Evolutionary conservation across 2,888 invertebrate genomes (phyloP), one percentile per base, ranked within the genome.

Genomic region (Drosophila pegasa): DNA sequence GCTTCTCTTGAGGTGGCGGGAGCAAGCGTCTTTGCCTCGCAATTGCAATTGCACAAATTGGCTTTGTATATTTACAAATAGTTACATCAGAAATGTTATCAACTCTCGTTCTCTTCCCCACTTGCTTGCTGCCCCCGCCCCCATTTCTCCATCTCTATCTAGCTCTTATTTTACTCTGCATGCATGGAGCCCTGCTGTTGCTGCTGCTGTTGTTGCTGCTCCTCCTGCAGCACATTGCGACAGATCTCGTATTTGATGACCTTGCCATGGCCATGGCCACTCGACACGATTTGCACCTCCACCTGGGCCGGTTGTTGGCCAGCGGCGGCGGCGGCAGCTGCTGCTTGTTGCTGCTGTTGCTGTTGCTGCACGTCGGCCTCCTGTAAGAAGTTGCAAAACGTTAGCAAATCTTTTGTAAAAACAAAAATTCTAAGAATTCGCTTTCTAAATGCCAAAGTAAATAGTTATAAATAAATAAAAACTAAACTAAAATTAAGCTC

Each of bases 231-330:
- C 85, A 87, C 88, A 60, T 78, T 86, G 41, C 83, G 87, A 25
- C 87, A 87, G 31, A 86, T 87, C 69, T 86, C 88, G 57, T 86
- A 86, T 50, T 86, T 86, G 38, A 86, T 86, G 18, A 92, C 92
- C 57, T 92, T 83, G 50, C 75, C 83, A 45, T 84, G 83, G 9
- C 83, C 87, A n/a, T 84, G 83, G 9, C 83, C 87, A n/a, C 87
- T 77, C 27, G 85, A 85, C 40, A 83, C 41, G 59, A 83, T 85
- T 25, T 83, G 83, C 29, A 83, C 75, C 90, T 89, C 92, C 81
- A 94, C 91, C 54, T 93, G 61, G 85, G 90, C 38, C 31, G 78
- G 37, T 22, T 76, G 78, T 54, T 78, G 78, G 31, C 71, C 63
- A 31, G 83, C 65, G 88, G 92, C 54, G 89, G 90, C 45, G 86